phyloP scores from a whole-genome alignment of 2,113 vertebrate species.

The Montifringilla adamsi region DNA sequence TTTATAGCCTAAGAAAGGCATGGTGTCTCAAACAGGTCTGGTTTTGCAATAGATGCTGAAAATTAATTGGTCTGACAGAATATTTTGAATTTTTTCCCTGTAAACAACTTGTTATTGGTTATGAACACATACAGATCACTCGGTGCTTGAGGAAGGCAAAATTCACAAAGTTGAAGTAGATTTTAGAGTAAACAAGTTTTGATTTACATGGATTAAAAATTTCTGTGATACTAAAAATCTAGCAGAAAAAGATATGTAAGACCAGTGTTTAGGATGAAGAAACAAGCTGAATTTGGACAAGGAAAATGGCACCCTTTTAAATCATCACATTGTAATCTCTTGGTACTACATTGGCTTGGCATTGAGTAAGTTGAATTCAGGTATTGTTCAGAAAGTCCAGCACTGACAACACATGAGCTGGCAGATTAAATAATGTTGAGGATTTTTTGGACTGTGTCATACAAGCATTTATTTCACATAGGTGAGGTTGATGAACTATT shows the following conservation, averaged over 20 bases:
- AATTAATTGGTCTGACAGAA: neutral
- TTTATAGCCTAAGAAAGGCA: neutral
- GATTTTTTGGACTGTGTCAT: neutral
- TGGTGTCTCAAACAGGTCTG: neutral
- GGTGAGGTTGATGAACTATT: neutral
- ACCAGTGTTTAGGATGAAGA: neutral
- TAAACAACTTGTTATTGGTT: neutral
- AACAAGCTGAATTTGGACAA: neutral
- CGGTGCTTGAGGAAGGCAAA: neutral
- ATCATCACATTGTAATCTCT: neutral
- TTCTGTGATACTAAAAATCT: neutral
- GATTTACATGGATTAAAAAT: neutral
- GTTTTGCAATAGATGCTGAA: neutral
- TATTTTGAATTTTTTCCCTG: neutral
- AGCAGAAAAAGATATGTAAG: neutral
- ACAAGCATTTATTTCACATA: neutral
- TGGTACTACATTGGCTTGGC: neutral
- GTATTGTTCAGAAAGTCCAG: neutral
- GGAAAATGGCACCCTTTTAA: neutral
- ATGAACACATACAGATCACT: neutral
- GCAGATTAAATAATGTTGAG: neutral
- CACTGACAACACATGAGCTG: neutral
- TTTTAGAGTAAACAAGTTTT: neutral
- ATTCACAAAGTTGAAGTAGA: neutral
- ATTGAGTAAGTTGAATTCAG: fast-evolving